Base-by-base conservation (phyloP, 2,797 vertebrate genomes). In the Mormyrops attenuatus region DNA sequence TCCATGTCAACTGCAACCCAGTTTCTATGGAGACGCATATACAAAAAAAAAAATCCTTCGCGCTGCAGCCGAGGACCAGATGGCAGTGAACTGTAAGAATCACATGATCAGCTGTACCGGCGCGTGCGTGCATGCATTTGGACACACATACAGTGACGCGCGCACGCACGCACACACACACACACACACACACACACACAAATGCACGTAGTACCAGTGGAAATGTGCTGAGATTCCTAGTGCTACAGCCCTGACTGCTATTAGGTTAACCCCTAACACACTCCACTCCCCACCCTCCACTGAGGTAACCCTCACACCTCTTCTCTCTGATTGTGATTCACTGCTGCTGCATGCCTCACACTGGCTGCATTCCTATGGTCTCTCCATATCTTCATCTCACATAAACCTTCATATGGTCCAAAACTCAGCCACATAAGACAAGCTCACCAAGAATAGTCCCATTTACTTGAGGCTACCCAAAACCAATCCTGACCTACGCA, bases 1-100 rank as follows among this genome's bases (percentile, higher is more conserved):
- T 97, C 96, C 95, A 96, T 96, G 97, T 96, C 96, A 97, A 97
- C 96, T 95, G 96, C 96, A 95, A 95, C 94, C 94, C 93, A 91
- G 95, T 96, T 96, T 95, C 96, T 94, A 97, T 96, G 95, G 96
- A 93, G 95, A 97, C 94, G 91, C 94, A 93, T 96, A 97, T 95
- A 97, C 95, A 97, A 96, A 95, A 97, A 95, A 97, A 93, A 96
- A 96, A 57, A 73, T 94, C 95, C 94, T 95, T 96, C 90, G 92
- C 96, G 94, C 94, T 92, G 93, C 91, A 96, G 96, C 96, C 95
- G 95, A 95, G 94, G 95, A 97, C 95, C 97, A 97, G 96, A 97
- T 97, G 96, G 96, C 94, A 95, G 94, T 92, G 94, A 95, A 95
- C 94, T 94, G 92, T 88, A 90, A 92, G 93, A 95, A 96, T 95